Evolutionary conservation across 2,113 vertebrate species (phyloP).

Genomic region (Sturnira hondurensis): DNA sequence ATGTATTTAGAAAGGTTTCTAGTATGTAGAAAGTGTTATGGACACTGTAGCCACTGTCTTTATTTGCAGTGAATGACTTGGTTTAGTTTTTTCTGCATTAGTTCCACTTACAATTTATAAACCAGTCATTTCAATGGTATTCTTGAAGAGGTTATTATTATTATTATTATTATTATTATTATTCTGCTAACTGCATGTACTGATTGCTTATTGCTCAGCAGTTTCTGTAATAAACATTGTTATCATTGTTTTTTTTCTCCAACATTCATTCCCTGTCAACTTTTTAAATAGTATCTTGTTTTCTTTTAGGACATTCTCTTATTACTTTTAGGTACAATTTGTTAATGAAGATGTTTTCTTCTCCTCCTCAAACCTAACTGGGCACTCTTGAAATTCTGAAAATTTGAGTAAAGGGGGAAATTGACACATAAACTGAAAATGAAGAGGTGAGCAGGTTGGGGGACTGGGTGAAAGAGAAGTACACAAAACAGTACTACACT

Average conservation of each 20-base stretch:
- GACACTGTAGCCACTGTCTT: not conserved
- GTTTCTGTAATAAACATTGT: not conserved
- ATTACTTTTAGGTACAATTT: not conserved
- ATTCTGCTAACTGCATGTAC: not conserved
- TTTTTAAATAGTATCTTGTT: not conserved
- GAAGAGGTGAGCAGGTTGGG: not conserved
- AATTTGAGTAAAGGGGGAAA: not conserved
- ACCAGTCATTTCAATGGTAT: not conserved
- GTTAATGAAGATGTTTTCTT: not conserved
- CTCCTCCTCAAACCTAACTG: not conserved
- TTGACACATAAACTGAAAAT: not conserved
- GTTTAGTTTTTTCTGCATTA: not conserved
- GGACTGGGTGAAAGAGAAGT: not conserved
- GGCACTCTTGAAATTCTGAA: not conserved
- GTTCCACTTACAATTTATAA: conserved; percentile 27
- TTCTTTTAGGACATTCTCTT: not conserved
- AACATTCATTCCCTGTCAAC: not conserved
- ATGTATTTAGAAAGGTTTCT: not conserved
- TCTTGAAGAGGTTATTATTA: not conserved
- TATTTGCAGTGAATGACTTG: not conserved
- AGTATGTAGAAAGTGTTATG: not conserved
- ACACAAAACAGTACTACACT: no score
- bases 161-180: not conserved
- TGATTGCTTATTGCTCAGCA: conserved; percentile 7
- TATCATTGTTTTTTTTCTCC: not conserved